Conservation (phyloP, 2,797 vertebrate species). For the Sebastes oblongus region DNA sequence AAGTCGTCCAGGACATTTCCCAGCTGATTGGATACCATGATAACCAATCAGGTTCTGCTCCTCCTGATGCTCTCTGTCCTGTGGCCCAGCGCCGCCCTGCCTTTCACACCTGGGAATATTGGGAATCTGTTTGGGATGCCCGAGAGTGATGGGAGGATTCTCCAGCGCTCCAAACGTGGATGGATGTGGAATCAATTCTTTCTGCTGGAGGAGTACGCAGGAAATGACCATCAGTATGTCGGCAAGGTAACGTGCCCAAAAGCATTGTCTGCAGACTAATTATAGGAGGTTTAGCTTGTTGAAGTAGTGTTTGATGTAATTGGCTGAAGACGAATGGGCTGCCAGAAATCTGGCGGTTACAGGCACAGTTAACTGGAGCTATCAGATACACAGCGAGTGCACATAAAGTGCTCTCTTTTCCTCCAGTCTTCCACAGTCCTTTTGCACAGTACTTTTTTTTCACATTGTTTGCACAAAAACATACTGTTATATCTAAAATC, state of each 20-base stretch:
- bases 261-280: slow-evolving; percentile 51
- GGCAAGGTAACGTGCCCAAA: slow-evolving; percentile 90
- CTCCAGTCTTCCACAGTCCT: not conserved
- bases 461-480: not conserved
- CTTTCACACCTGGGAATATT: slow-evolving; percentile 80
- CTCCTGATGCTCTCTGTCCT: slow-evolving; percentile 75
- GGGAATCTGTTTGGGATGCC: slow-evolving; percentile 74
- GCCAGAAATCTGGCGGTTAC: slow-evolving; percentile 48
- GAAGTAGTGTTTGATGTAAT: slow-evolving; percentile 57
- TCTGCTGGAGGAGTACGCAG: slow-evolving; percentile 96
- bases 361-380: slow-evolving; percentile 45
- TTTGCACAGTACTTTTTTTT: not conserved
- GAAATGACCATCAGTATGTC: slow-evolving; percentile 95
- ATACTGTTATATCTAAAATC: not conserved
- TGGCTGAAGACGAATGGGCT: slow-evolving; percentile 65
- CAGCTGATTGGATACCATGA: slow-evolving; percentile 82
- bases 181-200: slow-evolving; percentile 99
- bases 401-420: not conserved
- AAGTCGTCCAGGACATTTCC: slow-evolving; percentile 61
- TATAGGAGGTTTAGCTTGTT: slow-evolving; percentile 56
- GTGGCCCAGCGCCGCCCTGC: slow-evolving; percentile 72
- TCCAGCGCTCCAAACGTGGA: slow-evolving; percentile 93
- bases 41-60: slow-evolving; percentile 73
- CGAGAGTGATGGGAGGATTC: slow-evolving; percentile 82
- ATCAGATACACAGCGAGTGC: slow-evolving; percentile 37